A percentile compares a stretch with the other conserved stretches of the same genome.
These are phyloP conservation scores for Pecten maximus DNA, from an alignment of 2,888 invertebrate species.

Conservation along the genomic window DNA sequence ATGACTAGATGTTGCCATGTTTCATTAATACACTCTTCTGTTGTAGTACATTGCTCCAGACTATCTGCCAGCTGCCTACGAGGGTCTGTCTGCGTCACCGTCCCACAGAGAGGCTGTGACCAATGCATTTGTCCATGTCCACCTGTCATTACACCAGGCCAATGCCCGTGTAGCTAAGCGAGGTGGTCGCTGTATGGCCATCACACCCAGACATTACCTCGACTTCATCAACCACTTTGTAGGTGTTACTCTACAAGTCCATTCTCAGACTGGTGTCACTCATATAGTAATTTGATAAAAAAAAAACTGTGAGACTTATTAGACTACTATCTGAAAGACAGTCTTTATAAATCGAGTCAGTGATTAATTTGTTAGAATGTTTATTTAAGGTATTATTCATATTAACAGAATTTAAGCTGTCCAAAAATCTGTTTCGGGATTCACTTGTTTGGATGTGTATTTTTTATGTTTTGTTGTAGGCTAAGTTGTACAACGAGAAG, in stretches of 20 bases:
- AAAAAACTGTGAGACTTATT: too few species aligned
- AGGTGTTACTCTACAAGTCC: conserved; percentile 64
- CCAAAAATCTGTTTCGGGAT: neutral
- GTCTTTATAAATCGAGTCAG: too few species aligned
- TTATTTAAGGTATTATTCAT: too few species aligned
- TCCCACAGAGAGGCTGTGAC: conserved; percentile 97
- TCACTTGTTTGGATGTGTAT: neutral
- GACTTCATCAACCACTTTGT: conserved; percentile 99
- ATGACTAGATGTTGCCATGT: neutral
- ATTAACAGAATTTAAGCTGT: too few species aligned
- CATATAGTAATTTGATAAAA: too few species aligned
- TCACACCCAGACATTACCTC: conserved; percentile 98
- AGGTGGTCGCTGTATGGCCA: conserved; percentile 97
- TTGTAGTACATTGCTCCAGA: conserved; percentile 91
- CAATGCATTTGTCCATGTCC: conserved; percentile 98
- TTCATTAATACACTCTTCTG: conserved; percentile 10
- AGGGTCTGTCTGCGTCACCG: conserved; percentile 85
- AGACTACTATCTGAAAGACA: too few species aligned
- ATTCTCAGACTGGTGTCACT: too few species aligned
- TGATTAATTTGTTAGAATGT: too few species aligned
- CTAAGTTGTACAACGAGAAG: conserved; percentile 98
- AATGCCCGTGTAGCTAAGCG: conserved; percentile 94
- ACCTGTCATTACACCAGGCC: conserved; percentile 97
- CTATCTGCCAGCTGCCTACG: conserved; percentile 94
- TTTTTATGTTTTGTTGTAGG: conserved; percentile 70